Evolutionary conservation across 2,113 vertebrate genomes (phyloP).

Genomic region (Urocynchramus pylzowi): DNA sequence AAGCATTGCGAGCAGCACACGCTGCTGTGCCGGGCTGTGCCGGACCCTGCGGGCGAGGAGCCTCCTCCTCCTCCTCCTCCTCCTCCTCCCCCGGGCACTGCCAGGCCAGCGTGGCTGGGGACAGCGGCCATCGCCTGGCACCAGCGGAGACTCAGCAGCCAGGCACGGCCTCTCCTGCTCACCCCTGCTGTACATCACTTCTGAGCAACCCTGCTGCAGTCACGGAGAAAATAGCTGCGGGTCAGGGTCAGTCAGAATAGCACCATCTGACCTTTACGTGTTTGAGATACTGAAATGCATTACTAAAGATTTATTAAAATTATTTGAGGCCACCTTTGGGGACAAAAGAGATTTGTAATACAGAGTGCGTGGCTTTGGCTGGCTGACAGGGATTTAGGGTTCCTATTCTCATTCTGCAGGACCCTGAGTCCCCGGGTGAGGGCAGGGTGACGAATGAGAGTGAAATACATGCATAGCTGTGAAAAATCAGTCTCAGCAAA

Average conservation of each 20-base stretch:
- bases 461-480: neutral
- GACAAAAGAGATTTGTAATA: neutral
- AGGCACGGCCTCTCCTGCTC: neutral
- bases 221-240: neutral
- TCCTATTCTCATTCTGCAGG: conserved; percentile 8
- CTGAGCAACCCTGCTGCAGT: neutral
- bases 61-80: neutral
- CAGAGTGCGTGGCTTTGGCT: neutral
- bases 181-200: neutral
- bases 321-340: neutral
- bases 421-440: neutral
- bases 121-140: neutral
- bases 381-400: conserved; percentile 37
- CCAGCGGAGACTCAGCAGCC: neutral
- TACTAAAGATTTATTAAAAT: conserved; percentile 43
- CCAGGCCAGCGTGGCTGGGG: fast-evolving
- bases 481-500: conserved; percentile 18
- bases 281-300: neutral
- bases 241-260: conserved; percentile 6
- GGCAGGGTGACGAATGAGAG: conserved; percentile 8
- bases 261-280: neutral
- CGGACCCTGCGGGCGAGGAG: neutral
- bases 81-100: neutral
- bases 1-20: fast-evolving
- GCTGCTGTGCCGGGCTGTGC: neutral